Base-by-base conservation (phyloP, 2,888 invertebrate genomes). In the Antheraea yamamai region DNA sequence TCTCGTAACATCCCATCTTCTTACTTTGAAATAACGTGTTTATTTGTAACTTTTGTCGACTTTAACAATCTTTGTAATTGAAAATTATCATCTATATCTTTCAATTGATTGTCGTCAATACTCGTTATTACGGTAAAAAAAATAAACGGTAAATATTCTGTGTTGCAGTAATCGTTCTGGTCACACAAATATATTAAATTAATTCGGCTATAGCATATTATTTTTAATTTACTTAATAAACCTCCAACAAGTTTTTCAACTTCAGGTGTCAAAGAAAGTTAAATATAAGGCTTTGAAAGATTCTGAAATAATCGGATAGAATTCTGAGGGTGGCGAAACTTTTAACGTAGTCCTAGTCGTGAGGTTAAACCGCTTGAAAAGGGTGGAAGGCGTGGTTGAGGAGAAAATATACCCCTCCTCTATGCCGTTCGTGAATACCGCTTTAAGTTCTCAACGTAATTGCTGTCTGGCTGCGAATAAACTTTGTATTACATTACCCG, bases 401-500 rank as follows among this genome's bases (percentile, higher is more conserved):
- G 78, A 76, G 79, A 77, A 85, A 79, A 76, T 68, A 76, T 81
- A 83, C 78, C 84, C 88, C 88, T 87, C 88, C 91, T 87, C 88
- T 89, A 90, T 88, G 88, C 88, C 90, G 89, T 91, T 92, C 88
- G 89, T 91, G 93, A 94, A 94, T 91, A 90, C 92, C 89, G 91
- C 90, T 92, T 90, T 88, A 93, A 94, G 88, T 94, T 94, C 88
- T 88, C 87, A 83, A 83, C 90, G 89, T 93, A 94, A 94, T 94
- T 95, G 92, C 92, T 92, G 93, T 93, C 92, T 93, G 92, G 91
- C 91, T 92, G 85, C 84, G 90, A 93, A 91, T 93, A 92, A 94
- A 94, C 91, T 92, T 93, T 93, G 92, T 93, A 92, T 93, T 91
- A 93, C 92, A 92, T 92, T 93, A 94, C 90, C 88, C 88, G 86